Conservation (phyloP, 2,797 vertebrate genomes). For the Sebastes trivittatus region DNA sequence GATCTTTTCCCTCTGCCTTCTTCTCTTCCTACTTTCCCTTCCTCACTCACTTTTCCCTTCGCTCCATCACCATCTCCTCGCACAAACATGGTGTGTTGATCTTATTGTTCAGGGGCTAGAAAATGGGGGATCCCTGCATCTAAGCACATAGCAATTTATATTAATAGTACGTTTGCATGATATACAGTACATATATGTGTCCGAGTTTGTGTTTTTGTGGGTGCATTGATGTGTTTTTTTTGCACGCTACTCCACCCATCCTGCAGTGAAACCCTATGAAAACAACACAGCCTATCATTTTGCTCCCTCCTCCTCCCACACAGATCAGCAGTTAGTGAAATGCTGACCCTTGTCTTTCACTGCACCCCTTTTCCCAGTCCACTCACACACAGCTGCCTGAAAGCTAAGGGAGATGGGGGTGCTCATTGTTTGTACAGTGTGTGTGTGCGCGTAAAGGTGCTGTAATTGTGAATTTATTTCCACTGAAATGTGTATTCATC, state of each 20-base stretch:
- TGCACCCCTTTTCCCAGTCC: conserved; percentile 70
- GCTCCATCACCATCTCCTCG: conserved; percentile 6
- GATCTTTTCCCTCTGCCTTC: conserved; percentile 32
- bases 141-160: conserved; percentile 28
- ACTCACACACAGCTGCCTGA: conserved; percentile 55
- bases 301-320: conserved; percentile 52
- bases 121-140: conserved; percentile 46
- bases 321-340: conserved; percentile 79
- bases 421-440: conserved; percentile 33
- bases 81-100: conserved; percentile 52
- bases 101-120: conserved; percentile 46
- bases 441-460: not conserved
- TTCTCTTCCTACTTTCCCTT: conserved; percentile 7
- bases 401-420: conserved; percentile 32
- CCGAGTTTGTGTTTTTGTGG: conserved; percentile 10
- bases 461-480: conserved; percentile 12
- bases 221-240: conserved; percentile 11
- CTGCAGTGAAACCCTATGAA: conserved; percentile 72
- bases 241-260: conserved; percentile 57
- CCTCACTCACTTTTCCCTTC: conserved; percentile 18
- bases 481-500: not conserved
- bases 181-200: not conserved
- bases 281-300: conserved; percentile 72
- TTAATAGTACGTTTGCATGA: not conserved
- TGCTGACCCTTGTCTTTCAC: conserved; percentile 80